Evolutionary conservation across 1,140 invertebrate species (phyloP).

Genomic region (Caerostris darwini): DNA sequence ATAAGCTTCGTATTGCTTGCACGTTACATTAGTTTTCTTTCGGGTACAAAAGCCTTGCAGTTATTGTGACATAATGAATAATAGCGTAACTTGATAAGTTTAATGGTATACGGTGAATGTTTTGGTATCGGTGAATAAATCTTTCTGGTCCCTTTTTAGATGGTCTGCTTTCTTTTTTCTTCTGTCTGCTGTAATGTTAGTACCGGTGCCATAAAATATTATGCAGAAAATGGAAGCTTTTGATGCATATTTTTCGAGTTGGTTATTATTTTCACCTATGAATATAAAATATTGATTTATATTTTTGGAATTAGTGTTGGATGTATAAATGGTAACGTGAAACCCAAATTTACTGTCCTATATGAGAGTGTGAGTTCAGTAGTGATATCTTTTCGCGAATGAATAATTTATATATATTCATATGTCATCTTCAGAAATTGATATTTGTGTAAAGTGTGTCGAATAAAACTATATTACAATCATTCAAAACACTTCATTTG

Average conservation of each 20-base stretch:
- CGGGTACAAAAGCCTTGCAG: constrained; percentile 30
- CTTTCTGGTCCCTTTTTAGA: not conserved
- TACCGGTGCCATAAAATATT: not conserved
- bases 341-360: too few relatives aligned
- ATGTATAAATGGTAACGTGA: too few relatives aligned
- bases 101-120: constrained; percentile 46
- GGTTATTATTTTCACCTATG: not conserved
- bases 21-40: constrained; percentile 22
- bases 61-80: constrained; percentile 58
- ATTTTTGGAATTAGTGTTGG: too few relatives aligned
- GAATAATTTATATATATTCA: too few relatives aligned
- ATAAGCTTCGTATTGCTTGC: constrained; percentile 39
- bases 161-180: not conserved
- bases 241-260: not conserved
- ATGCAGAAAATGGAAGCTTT: not conserved
- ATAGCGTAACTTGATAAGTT: constrained; percentile 51
- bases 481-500: too few relatives aligned
- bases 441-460: too few relatives aligned
- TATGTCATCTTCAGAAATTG: too few relatives aligned
- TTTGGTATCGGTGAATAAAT: constrained; percentile 9
- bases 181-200: not conserved
- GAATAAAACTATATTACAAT: too few relatives aligned
- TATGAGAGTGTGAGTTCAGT: too few relatives aligned
- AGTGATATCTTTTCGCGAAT: too few relatives aligned
- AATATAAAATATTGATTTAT: too few relatives aligned